Conservation (phyloP, 2,113 vertebrate genomes). For the Ascaphus truei region DNA sequence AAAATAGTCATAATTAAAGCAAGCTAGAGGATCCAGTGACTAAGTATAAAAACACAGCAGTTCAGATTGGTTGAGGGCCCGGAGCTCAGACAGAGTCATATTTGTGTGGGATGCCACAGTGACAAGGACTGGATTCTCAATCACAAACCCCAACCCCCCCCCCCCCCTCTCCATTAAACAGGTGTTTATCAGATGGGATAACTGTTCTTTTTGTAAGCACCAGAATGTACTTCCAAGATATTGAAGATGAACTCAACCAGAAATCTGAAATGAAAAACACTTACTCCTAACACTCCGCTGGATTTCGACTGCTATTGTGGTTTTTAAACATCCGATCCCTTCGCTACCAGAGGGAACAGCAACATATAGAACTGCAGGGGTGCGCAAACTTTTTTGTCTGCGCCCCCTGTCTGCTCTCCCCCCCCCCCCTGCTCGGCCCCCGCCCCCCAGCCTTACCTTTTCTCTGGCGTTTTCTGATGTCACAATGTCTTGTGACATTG, state of each 20-base stretch:
- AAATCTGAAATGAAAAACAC: not conserved
- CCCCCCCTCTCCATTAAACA: not conserved
- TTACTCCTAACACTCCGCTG: too few species aligned
- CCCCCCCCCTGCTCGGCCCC: too few species aligned
- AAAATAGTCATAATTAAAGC: slow-evolving; percentile 13
- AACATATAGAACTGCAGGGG: too few species aligned
- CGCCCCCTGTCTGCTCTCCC: too few species aligned
- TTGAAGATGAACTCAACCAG: not conserved
- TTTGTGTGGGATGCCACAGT: not conserved
- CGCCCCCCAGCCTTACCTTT: too few species aligned
- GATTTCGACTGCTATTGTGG: too few species aligned
- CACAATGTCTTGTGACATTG: too few species aligned
- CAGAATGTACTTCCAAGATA: not conserved
- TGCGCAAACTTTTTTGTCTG: too few species aligned
- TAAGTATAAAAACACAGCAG: slow-evolving; percentile 2
- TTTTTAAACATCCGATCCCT: too few species aligned
- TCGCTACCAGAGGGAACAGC: too few species aligned
- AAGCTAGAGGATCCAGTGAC: not conserved
- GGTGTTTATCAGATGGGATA: not conserved
- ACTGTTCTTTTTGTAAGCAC: not conserved
- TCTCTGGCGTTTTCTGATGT: too few species aligned
- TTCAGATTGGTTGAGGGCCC: not conserved
- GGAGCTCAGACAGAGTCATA: not conserved
- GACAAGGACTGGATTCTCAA: not conserved
- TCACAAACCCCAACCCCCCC: not conserved